These are phyloP conservation scores for Zosterops borbonicus DNA, from an alignment of 2,113 vertebrate genomes.

Conservation along the genomic window DNA sequence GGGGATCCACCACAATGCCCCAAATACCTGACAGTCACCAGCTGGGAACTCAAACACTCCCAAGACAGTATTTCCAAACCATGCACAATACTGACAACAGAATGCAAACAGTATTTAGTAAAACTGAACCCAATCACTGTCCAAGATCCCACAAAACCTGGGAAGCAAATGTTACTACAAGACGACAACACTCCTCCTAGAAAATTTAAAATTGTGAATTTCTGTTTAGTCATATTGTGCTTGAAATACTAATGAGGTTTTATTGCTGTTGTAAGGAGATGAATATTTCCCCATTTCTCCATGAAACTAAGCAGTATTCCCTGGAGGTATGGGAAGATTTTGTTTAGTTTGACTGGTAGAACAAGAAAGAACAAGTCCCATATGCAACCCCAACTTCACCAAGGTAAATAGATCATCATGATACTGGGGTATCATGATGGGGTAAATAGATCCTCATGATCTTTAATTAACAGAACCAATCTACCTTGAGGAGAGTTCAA, in stretches of 20 bases:
- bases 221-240: not conserved
- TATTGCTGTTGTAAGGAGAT: not conserved
- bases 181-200: not conserved
- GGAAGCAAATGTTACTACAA: not conserved
- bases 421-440: not conserved
- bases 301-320: not conserved
- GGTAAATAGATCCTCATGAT: not conserved
- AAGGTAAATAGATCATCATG: not conserved
- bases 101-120: not conserved
- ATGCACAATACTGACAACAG: rapidly evolving
- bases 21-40: not conserved
- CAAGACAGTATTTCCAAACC: not conserved
- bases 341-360: not conserved
- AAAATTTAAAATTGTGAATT: not conserved
- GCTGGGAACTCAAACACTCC: not conserved
- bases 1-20: not conserved
- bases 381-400: not conserved
- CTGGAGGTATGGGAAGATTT: not conserved
- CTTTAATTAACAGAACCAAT: not conserved
- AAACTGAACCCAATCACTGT: not conserved
- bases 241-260: not conserved
- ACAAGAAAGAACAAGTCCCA: not conserved
- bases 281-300: not conserved
- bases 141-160: not conserved
- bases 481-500: not conserved